These are phyloP conservation scores for Zoanthus sociatus DNA, from an alignment of 92 coral and sea anemone genomes.

Conservation along the genomic window DNA sequence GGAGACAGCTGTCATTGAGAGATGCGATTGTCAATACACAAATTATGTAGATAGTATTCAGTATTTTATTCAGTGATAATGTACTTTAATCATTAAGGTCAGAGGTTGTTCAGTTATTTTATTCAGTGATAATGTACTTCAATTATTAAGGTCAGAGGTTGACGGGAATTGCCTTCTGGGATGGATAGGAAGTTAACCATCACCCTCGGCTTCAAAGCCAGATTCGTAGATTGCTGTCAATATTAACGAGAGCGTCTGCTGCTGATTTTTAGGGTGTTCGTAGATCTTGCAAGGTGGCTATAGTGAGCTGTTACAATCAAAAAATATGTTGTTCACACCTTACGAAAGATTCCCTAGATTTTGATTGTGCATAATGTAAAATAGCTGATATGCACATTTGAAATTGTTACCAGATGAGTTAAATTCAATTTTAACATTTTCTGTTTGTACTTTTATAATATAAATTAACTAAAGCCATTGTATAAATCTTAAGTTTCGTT, in stretches of 20 bases:
- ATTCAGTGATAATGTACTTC: neutral
- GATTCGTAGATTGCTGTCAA: no score
- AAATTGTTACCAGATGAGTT: neutral
- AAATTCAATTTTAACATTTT: conserved; percentile 1
- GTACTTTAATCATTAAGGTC: neutral
- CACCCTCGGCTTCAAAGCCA: no score
- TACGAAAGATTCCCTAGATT: no score
- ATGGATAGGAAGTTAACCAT: no score
- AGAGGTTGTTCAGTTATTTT: neutral
- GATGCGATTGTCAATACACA: conserved; percentile 82
- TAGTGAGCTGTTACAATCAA: no score
- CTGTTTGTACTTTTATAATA: conserved; percentile 14
- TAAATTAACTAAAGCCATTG: neutral
- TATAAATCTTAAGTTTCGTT: neutral
- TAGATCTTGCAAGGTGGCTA: no score
- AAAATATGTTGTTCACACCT: no score
- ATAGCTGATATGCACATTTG: neutral
- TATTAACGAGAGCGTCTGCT: no score
- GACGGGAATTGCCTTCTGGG: no score
- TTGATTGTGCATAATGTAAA: neutral
- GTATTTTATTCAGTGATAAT: neutral
- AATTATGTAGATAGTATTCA: neutral
- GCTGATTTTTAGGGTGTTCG: no score
- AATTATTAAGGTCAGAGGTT: neutral
- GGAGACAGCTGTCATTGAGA: conserved; percentile 89